These are phyloP conservation scores for Camponotus fellah DNA, from an alignment of 2,888 invertebrate genomes.

Conservation along the genomic window DNA sequence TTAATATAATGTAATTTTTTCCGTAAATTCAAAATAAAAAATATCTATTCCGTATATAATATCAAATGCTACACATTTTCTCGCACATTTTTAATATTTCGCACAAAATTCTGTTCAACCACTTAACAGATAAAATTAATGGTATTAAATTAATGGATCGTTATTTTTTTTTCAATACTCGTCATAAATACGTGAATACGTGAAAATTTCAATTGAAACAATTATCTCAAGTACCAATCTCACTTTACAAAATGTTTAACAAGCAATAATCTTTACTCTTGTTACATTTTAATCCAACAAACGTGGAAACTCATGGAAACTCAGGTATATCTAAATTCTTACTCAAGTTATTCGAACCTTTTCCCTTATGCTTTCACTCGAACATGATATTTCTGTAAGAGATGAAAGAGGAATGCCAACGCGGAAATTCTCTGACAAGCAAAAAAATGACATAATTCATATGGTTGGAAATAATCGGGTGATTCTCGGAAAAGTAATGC, in stretches of 20 bases:
- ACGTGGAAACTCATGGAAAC: no score
- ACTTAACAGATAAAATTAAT: background rate
- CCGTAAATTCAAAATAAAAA: background rate
- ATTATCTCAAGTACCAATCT: background rate
- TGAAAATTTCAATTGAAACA: background rate
- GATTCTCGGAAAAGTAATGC: background rate
- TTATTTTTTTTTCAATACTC: conserved; percentile 21
- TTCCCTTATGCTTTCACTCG: background rate
- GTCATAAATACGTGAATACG: background rate
- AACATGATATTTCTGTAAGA: background rate
- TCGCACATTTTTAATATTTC: background rate
- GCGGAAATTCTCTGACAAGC: conserved; percentile 14
- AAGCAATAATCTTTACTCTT: background rate
- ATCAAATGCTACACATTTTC: background rate
- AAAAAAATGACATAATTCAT: conserved; percentile 21
- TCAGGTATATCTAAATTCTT: background rate
- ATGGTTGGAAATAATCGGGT: conserved; percentile 6
- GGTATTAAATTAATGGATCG: background rate
- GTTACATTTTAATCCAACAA: background rate
- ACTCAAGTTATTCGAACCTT: conserved; percentile 23
- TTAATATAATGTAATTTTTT: background rate
- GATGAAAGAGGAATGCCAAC: background rate
- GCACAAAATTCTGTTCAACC: background rate
- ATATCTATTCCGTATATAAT: background rate
- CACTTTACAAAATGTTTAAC: background rate